A percentile compares a stretch with the other conserved stretches of the same genome.
These are phyloP conservation scores for Unio pictorum DNA, from an alignment of 2,888 invertebrate genomes.

Conservation along the genomic window DNA sequence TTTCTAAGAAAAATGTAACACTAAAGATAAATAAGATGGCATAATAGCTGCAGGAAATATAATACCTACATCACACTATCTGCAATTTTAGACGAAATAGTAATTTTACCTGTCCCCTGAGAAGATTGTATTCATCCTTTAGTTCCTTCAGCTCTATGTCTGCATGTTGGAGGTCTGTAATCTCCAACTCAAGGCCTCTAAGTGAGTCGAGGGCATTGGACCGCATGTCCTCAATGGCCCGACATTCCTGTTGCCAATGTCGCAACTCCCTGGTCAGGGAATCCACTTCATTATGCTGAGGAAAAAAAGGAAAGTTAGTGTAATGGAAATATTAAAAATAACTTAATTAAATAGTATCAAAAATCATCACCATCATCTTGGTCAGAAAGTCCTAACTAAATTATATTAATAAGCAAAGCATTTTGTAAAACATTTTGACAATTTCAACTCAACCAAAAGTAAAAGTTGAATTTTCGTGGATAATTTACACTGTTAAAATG, in stretches of 20 bases:
- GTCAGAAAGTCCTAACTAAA: too few relatives aligned
- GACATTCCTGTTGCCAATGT: constrained; percentile 54
- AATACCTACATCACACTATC: too few relatives aligned
- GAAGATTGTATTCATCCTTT: constrained; percentile 51
- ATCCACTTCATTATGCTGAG: constrained; percentile 53
- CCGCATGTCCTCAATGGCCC: constrained; percentile 56
- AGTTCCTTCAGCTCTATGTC: constrained; percentile 52
- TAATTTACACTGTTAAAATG: background rate
- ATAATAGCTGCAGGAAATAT: too few relatives aligned
- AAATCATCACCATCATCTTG: too few relatives aligned
- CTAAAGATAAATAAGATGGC: too few relatives aligned
- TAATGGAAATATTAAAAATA: too few relatives aligned
- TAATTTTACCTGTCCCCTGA: constrained; percentile 55
- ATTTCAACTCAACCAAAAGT: background rate
- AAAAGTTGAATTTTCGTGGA: background rate
- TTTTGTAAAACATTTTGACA: background rate
- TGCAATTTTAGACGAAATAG: too few relatives aligned
- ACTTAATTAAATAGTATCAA: too few relatives aligned
- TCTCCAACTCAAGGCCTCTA: constrained; percentile 51
- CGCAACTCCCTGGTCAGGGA: constrained; percentile 45
- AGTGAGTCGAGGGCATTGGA: constrained; percentile 57
- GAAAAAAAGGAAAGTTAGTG: background rate
- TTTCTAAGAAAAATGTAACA: too few relatives aligned
- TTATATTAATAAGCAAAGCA: too few relatives aligned
- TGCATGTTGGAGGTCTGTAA: constrained; percentile 45